Conservation (phyloP, 2,797 vertebrate genomes). For the Pipistrellus pipistrellus region DNA sequence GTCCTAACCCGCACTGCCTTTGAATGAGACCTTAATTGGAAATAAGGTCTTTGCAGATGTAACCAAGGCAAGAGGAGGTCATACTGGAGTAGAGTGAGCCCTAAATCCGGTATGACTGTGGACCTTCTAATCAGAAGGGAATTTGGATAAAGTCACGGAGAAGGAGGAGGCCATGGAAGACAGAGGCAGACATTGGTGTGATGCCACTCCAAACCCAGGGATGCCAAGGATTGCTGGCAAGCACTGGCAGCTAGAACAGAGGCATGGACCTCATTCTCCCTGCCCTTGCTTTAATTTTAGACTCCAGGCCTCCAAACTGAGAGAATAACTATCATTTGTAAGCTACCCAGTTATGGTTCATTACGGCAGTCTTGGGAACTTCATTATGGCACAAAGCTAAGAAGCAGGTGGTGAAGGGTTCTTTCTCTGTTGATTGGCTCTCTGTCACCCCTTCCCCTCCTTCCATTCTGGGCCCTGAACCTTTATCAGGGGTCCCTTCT, state of each 20-base stretch:
- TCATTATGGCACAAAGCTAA: neutral
- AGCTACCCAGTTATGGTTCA: neutral
- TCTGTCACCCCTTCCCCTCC: neutral
- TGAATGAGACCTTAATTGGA: neutral
- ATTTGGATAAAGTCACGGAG: neutral
- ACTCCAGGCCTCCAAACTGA: neutral
- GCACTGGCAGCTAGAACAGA: neutral
- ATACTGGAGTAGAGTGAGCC: neutral
- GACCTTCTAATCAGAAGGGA: neutral
- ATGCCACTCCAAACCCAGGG: no score
- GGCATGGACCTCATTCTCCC: no score
- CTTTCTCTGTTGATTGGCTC: neutral
- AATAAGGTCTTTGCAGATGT: neutral
- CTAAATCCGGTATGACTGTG: neutral
- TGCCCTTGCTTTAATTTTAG: neutral
- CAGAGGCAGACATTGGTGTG: neutral
- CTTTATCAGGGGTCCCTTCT: neutral
- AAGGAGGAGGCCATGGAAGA: fast-evolving
- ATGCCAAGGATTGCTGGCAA: no score
- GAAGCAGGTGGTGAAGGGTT: no score
- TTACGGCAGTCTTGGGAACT: fast-evolving
- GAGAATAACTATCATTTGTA: neutral
- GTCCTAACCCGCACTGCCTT: neutral
- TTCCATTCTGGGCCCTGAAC: neutral
- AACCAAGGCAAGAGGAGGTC: neutral